Base-by-base conservation (phyloP, 2,888 invertebrate species). In the Thera obeliscata region DNA sequence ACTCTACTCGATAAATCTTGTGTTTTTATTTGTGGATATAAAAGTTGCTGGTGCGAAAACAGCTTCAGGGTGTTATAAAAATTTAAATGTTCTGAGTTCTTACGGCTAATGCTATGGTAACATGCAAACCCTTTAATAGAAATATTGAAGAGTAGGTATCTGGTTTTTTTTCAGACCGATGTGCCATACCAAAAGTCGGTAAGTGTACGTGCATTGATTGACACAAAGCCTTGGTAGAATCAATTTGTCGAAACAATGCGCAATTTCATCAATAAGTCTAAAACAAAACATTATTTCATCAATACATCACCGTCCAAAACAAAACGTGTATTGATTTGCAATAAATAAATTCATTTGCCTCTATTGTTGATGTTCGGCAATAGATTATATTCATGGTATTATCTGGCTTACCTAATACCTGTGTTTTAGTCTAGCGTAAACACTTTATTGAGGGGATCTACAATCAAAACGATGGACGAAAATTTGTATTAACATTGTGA, bases 321-420 rank as follows among this genome's bases (percentile, higher is more conserved):
- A 66, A 69, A 64, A 69, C 72, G 35, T 22, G 56, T 55, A 60
- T 61, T 67, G 56, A 66, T 68, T 85, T 83, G 76, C 83, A 70
- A 76, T 81, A 85, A 88, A 88, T 87, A 86, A 88, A 85, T 81
- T 87, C 86, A 87, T 89, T 91, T 87, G 84, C 80, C 71, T 75
- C 85, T 78, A 90, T 91, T 91, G 91, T 91, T 84, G 90, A 79
- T 71, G 74, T 71, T 69, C 74, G 76, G 77, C 72, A 79, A 72
- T 76, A 76, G 74, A 78, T 69, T 56, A 66, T 55, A 68, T 68
- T 87, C 86, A 87, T 90, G 82, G 81, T 78, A 70, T 72, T 68
- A 60, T 61, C 43, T 50, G 38, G 55, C 61, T 72, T 64, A 33
- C 8, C 62, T 67, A 62, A 61, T 48, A 57, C 43, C 9, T 57